Conservation (phyloP, 2,888 invertebrate species). For the Hydriomena furcata region DNA sequence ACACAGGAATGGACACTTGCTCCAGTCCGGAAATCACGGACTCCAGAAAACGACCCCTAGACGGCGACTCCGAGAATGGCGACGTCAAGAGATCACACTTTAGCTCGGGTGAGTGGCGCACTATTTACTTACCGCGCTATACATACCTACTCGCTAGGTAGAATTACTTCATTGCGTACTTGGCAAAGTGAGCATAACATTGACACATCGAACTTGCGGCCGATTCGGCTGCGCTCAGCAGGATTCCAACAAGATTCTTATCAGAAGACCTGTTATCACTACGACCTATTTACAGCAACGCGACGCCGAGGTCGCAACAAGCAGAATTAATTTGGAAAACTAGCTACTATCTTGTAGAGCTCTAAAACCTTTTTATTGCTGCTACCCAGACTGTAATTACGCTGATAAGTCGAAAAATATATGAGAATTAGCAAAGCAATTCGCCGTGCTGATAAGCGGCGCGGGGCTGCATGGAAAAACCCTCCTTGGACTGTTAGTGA, state of each 20-base stretch:
- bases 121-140: constrained; percentile 47
- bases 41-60: constrained; percentile 95
- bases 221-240: constrained; percentile 61
- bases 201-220: constrained; percentile 66
- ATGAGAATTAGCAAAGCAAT: constrained; percentile 45
- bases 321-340: constrained; percentile 46
- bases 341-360: constrained; percentile 40
- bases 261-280: constrained; percentile 74
- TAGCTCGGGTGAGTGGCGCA: constrained; percentile 89
- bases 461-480: constrained; percentile 34
- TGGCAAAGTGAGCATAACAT: constrained; percentile 74
- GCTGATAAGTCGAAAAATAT: constrained; percentile 48
- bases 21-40: constrained; percentile 96
- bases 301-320: constrained; percentile 63
- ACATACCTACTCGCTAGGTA: constrained; percentile 36
- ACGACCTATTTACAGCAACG: constrained; percentile 73
- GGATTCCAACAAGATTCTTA: constrained; percentile 76
- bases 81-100: constrained; percentile 95
- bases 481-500: constrained; percentile 42
- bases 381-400: constrained; percentile 41
- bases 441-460: constrained; percentile 52
- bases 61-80: constrained; percentile 94
- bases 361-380: constrained; percentile 42
- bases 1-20: constrained; percentile 97
- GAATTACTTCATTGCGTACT: constrained; percentile 68